Evolutionary conservation across 30 jellyfish, hydroid and myxozoan genomes (phyloP), one percentile per base, ranked within the genome.

Genomic region (Aurelia sp.): DNA sequence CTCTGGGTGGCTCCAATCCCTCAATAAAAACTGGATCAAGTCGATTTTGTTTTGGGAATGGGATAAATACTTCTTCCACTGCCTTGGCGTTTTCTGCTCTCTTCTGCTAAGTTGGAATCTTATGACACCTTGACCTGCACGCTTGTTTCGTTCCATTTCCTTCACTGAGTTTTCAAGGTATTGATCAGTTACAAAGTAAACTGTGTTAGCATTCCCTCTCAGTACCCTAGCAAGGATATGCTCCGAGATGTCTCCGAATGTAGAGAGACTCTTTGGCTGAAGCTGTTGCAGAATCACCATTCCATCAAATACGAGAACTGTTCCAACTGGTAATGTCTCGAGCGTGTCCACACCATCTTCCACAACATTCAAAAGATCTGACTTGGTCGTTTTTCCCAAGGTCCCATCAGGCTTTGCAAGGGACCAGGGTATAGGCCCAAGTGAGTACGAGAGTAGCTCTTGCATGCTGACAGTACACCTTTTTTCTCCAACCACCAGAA

Each of bases 211-310:
- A 30, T 24, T 24, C 30, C 68, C 82, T 71, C 52, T 12, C 3
- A 35, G 68, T 4, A 71, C 31, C 9, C 82, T 71, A 20, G 68
- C 33, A 1, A 71, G 11, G 31, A 71, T 71, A 35, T 15, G 68
- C 19, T 30, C 82, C 11, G 82, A 35, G 68, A 71, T 71, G 10
- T 71, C 82, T 24, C 82, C 82, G 31, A 80, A 80, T 2, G 90
- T 80, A 13, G 10, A 41, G 3, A 20, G 33, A 18, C 44, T 4
- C 41, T 31, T 7, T 66, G 78, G 61, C 44, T 66, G 44, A 66
- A 66, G 51, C 78, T 66, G 78, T 17, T 66, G 78, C 31, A 66
- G 78, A 17, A 66, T 66, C 78, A 66, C 78, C 78, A 66, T 66
- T 15, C 78, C 44, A 4, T 71, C 82, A 71, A 33, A 71, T 30